These are phyloP conservation scores for Andrena cerasifolii DNA, from an alignment of 1,140 invertebrate genomes.

Conservation along the genomic window DNA sequence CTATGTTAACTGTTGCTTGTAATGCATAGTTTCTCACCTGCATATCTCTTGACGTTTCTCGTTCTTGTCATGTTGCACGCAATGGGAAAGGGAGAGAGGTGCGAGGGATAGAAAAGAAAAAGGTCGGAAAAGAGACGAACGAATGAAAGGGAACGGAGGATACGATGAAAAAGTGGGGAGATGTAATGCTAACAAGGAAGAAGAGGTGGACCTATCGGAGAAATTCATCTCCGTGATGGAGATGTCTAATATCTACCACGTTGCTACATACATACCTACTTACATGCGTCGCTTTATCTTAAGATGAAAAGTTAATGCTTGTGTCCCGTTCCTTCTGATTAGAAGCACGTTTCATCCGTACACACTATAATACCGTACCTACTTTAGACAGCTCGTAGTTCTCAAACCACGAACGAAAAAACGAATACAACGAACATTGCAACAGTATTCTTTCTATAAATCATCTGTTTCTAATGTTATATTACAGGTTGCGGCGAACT, in stretches of 20 bases:
- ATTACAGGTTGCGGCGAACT: slow-evolving; percentile 92
- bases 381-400: background rate
- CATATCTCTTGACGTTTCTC: background rate
- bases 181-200: background rate
- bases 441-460: background rate
- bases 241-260: too few relatives aligned
- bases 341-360: background rate
- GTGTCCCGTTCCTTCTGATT: background rate
- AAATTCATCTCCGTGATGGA: background rate
- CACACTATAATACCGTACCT: background rate
- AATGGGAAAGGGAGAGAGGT: background rate
- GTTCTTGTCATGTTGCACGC: slow-evolving; percentile 12
- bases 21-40: background rate
- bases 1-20: background rate
- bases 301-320: background rate
- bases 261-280: too few relatives aligned
- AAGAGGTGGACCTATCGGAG: background rate
- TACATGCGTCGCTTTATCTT: too few relatives aligned
- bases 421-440: background rate
- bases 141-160: background rate
- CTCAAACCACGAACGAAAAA: too few relatives aligned
- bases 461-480: slow-evolving; percentile 30
- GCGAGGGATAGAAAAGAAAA: background rate
- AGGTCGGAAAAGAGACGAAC: background rate
- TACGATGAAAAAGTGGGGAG: background rate